A percentile compares a stretch with the other conserved stretches of the same genome.
Evolutionary conservation across 2,797 vertebrate species (phyloP).

Genomic region (Poliocrania exsul): DNA sequence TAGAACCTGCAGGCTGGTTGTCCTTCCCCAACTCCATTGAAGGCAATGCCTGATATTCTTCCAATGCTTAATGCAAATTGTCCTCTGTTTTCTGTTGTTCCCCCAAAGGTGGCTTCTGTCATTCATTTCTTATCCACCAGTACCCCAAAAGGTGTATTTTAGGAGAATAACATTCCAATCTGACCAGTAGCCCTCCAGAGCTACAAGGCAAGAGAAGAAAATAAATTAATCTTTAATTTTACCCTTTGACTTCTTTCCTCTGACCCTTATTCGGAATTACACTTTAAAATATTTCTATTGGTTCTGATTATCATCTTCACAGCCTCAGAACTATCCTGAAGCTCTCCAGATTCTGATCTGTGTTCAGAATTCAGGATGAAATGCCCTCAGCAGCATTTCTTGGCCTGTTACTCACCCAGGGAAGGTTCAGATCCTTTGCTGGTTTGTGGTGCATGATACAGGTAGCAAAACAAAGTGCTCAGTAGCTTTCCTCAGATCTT

Average conservation of each 20-base stretch:
- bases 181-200: background rate
- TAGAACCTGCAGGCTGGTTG: background rate
- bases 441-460: background rate
- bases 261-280: background rate
- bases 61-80: background rate
- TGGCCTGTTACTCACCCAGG: background rate
- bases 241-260: background rate
- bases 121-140: background rate
- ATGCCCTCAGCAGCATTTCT: background rate
- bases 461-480: background rate
- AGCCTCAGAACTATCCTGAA: background rate
- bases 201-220: background rate
- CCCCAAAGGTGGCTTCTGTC: background rate
- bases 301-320: background rate
- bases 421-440: accelerated
- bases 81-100: background rate
- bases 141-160: background rate
- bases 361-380: background rate
- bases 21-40: background rate
- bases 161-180: background rate
- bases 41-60: background rate
- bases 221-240: background rate
- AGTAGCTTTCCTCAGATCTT: background rate
- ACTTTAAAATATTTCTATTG: background rate
- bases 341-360: background rate